Conservation (phyloP, 2,113 vertebrate genomes). For the Paradisaea rubra region DNA sequence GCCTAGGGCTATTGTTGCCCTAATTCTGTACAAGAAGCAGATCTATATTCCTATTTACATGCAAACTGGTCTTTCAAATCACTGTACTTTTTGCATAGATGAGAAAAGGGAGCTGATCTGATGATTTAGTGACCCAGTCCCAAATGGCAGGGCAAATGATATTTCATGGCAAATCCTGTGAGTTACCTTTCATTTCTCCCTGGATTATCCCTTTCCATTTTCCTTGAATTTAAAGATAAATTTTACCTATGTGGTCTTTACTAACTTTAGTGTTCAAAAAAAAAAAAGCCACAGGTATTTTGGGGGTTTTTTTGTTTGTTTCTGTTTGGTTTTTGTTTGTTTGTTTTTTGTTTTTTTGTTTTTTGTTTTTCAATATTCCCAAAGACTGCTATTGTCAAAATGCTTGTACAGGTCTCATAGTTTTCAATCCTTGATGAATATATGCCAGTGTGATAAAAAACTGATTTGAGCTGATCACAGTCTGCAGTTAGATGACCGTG, state of each 20-base stretch:
- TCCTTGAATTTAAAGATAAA: neutral
- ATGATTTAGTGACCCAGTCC: neutral
- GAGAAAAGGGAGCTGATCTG: neutral
- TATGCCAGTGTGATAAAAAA: neutral
- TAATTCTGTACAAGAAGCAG: constrained; percentile 12
- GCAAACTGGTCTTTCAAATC: neutral
- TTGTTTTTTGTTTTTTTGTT: neutral
- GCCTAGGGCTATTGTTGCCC: constrained; percentile 44
- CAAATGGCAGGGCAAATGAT: neutral
- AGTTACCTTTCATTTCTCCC: neutral
- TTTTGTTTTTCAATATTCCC: neutral
- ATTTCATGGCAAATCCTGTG: neutral
- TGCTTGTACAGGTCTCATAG: neutral
- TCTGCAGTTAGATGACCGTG: neutral
- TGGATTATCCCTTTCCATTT: neutral
- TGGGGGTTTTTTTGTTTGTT: neutral
- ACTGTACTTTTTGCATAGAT: neutral
- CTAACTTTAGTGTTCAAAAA: neutral
- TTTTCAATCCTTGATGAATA: neutral
- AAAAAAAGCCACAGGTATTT: neutral
- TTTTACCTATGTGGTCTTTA: neutral
- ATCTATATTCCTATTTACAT: constrained; percentile 25
- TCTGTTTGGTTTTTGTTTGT: neutral
- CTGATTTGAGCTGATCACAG: neutral
- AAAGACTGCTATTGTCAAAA: neutral